phyloP scores from a whole-genome alignment of 2,888 invertebrate species.

The Hyppa rectilinea region DNA sequence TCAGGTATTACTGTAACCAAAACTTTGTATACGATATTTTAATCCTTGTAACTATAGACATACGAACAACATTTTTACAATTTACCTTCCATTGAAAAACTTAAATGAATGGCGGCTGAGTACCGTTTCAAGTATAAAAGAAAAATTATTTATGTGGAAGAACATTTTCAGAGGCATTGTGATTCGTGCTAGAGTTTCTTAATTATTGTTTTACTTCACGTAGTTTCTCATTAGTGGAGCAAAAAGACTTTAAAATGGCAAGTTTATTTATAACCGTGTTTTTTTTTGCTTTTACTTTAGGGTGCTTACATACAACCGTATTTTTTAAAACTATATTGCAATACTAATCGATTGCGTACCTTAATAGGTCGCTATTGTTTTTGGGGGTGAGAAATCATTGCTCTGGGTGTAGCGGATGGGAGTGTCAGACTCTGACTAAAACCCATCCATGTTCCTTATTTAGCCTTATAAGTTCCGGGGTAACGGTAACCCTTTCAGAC shows the following conservation, averaged over 20 bases:
- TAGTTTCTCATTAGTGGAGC: conserved; percentile 69
- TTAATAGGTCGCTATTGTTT: too few species aligned
- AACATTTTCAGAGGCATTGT: conserved; percentile 51
- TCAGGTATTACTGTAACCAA: too few species aligned
- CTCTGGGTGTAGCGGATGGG: too few species aligned
- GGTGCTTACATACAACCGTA: not conserved
- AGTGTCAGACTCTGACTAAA: too few species aligned
- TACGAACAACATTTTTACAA: not conserved
- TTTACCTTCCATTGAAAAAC: conserved; percentile 25
- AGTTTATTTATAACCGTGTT: conserved; percentile 63
- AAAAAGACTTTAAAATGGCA: conserved; percentile 53
- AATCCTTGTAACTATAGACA: too few species aligned
- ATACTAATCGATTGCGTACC: too few species aligned
- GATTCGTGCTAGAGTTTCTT: conserved; percentile 54
- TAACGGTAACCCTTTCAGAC: too few species aligned
- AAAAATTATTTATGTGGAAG: conserved; percentile 28
- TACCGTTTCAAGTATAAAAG: conserved; percentile 28
- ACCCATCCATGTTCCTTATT: too few species aligned
- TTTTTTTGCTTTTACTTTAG: conserved; percentile 20
- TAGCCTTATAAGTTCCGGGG: too few species aligned
- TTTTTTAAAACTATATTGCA: too few species aligned
- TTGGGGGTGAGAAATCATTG: too few species aligned
- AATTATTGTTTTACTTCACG: conserved; percentile 65
- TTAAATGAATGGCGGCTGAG: conserved; percentile 32
- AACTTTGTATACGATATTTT: too few species aligned